Percentiles rank a stretch among this genome's conserved stretches.
Evolutionary conservation across 1,140 invertebrate genomes (phyloP).

Genomic region (Drosophila pectinifera): DNA sequence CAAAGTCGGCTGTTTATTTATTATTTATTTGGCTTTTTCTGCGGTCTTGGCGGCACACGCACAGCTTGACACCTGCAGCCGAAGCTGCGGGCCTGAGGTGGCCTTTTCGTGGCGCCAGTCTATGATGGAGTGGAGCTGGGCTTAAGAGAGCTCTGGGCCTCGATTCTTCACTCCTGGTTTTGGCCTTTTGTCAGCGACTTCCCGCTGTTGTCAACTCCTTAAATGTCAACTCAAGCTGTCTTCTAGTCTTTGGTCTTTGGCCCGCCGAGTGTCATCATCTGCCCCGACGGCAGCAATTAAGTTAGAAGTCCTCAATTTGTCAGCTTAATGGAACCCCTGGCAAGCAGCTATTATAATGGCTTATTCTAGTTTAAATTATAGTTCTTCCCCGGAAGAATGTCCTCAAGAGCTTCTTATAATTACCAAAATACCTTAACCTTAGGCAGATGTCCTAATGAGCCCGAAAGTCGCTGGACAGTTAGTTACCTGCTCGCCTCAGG

Average conservation of each 20-base stretch:
- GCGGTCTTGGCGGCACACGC: slow-evolving; percentile 60
- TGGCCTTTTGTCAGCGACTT: slow-evolving; percentile 60
- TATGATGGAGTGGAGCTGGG: slow-evolving; percentile 16
- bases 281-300: slow-evolving; percentile 24
- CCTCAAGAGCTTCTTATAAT: background rate
- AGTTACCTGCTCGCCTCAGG: slow-evolving; percentile 19
- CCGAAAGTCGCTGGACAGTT: slow-evolving; percentile 3
- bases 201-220: slow-evolving; percentile 62
- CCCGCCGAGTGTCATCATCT: slow-evolving; percentile 35
- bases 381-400: too few species aligned
- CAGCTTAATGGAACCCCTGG: slow-evolving; percentile 22
- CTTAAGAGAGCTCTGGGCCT: slow-evolving; percentile 2
- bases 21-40: slow-evolving; percentile 2
- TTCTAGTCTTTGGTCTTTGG: background rate
- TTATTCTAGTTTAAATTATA: background rate
- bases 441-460: slow-evolving; percentile 13
- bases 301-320: slow-evolving; percentile 43
- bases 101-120: slow-evolving; percentile 30
- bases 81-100: slow-evolving; percentile 29
- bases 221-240: slow-evolving; percentile 57
- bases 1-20: slow-evolving; percentile 15
- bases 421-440: background rate
- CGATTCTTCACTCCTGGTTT: slow-evolving; percentile 21
- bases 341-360: background rate
- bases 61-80: slow-evolving; percentile 77